Base-by-base conservation (phyloP, 1,140 invertebrate species). In the Meteorus sp. region DNA sequence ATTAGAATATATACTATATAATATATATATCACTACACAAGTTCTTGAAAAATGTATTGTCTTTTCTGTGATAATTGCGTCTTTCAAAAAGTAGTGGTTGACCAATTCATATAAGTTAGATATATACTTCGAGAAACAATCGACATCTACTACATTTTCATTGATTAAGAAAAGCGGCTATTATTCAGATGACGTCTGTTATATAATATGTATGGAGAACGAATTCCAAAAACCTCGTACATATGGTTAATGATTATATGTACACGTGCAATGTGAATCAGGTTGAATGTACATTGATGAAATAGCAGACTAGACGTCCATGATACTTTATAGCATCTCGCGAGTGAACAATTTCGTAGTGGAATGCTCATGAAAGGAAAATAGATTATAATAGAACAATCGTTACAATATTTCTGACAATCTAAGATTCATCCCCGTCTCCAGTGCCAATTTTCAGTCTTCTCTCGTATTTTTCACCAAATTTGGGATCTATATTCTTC, bases 381-480 rank as follows among this genome's bases (percentile, higher is more conserved):
- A 25, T 47, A 27, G 13, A 7, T 13, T 19, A 29, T 43, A 43
- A 22, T 9, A 29, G 9, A 50, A 33, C 17, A 31, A 6, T 25
- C 1, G 2, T 1, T 33, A 19, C 11, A 27, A n/a, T 23, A 27
- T 6, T 19, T 47, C 27, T n/a, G 27, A 25, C 11, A 25, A 11
- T 17, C 19, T 23, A 41, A 17, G 33, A 29, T 29, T 70, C 62
- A 31, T 62, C 64, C 8, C 41, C 35, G 7, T 52, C 13, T 48
- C 35, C 48, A 59, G 41, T 56, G 55, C 63, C 65, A 51, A 72
- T 81, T 35, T 66, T 78, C 55, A 84, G 62, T 69, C 87, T 86
- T 55, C 80, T 68, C 61, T 89, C 85, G 27, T 90, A 84, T 74
- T 90, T 90, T 27, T 84, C 82, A 19, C 83, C 85, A 71, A 92